Evolutionary conservation across 1,140 invertebrate genomes (phyloP), one percentile per base, ranked within the genome.

Genomic region (Laupala kohalensis): DNA sequence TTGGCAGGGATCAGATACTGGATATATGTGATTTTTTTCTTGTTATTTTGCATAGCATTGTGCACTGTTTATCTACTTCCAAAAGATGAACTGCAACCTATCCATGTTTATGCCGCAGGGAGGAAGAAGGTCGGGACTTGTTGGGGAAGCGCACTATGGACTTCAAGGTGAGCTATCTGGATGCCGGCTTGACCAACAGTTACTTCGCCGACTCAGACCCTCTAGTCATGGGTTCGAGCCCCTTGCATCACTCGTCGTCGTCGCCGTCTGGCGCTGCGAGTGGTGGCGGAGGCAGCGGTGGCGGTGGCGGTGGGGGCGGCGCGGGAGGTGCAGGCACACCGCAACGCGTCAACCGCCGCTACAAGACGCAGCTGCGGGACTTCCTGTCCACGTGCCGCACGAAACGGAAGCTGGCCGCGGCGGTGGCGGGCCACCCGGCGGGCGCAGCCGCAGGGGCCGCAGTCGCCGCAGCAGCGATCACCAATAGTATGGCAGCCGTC

Each of bases 101-200:
- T n/a, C n/a, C n/a, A n/a, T n/a, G n/a, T n/a, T n/a, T n/a, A n/a
- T n/a, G n/a, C n/a, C n/a, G 24, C 83, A 97, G 95, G 90, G 96
- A 98, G 79, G 97, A 99, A 83, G 97, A 99, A 86, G 97, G 96
- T 15, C 87, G 94, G 70, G 96, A 99, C 83, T 82, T 98, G 30
- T 86, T 97, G 9, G 94, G 95, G 6, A 98, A 98, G 81, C 87
- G 97, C 71, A 98, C 96, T 0, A 98, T 97, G 92, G 96, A 98
- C 80, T 98, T 98, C 79, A 99, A 99, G 86, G 94, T 98, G 24
- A 97, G 95, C 77, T 98, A 98, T 80, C 84, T 96, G 76, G 95
- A 97, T 77, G 94, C 94, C 0, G 94, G 94, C 2, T 82, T 97
- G 66, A 93, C 92, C 2, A 94, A 92, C 76, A 90, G 91, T 24